A percentile compares a stretch with the other conserved stretches of the same genome.
phyloP scores from a whole-genome alignment of 2,113 vertebrate genomes.

The Eudyptes chrysolophus region DNA sequence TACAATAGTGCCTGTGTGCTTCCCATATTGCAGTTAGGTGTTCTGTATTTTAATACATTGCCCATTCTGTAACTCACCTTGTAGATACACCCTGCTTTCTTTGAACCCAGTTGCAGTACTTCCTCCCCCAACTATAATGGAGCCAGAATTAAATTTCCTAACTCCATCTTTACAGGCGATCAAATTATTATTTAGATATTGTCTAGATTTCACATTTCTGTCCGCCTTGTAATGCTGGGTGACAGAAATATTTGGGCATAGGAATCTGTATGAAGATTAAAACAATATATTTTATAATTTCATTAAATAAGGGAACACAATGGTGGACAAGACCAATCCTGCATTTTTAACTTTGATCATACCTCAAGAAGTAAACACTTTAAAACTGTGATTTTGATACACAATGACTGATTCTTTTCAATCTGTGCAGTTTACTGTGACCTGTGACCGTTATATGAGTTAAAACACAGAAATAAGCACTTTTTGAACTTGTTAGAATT shows the following conservation, averaged over 20 bases:
- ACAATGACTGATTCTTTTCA: background rate
- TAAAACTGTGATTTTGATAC: background rate
- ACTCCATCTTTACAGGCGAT: background rate
- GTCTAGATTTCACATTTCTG: background rate
- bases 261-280: background rate
- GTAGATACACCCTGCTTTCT: background rate
- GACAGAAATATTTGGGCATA: background rate
- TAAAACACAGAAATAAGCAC: background rate
- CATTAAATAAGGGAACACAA: background rate
- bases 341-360: background rate
- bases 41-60: background rate
- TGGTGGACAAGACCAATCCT: background rate
- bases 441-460: background rate
- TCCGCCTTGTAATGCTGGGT: background rate
- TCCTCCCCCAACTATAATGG: background rate
- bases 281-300: background rate
- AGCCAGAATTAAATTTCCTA: background rate
- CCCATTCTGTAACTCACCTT: background rate
- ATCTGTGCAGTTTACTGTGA: background rate
- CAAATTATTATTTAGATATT: background rate
- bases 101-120: background rate
- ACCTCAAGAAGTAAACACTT: background rate
- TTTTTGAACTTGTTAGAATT: background rate
- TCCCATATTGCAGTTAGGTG: background rate
- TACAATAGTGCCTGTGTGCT: background rate